phyloP scores from a whole-genome alignment of 2,797 vertebrate species.

The Darevskia nairensis region DNA sequence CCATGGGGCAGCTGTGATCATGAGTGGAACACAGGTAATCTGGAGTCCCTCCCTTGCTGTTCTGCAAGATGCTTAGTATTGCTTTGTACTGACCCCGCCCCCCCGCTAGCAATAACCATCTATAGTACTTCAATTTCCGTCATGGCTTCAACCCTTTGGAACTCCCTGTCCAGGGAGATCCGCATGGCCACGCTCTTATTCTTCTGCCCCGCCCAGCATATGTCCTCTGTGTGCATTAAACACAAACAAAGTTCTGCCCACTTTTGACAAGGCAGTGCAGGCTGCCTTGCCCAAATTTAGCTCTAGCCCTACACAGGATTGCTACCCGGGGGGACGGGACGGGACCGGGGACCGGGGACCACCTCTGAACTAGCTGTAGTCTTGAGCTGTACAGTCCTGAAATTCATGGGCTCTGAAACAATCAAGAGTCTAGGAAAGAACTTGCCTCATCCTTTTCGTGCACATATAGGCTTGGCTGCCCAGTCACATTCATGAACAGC shows the following conservation, averaged over 20 bases:
- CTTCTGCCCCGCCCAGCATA: background rate
- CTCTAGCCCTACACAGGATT: background rate
- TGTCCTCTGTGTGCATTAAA: background rate
- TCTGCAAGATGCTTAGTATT: background rate
- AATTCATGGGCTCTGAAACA: background rate
- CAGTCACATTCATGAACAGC: background rate
- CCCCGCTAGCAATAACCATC: background rate
- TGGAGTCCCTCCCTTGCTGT: background rate
- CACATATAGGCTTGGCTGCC: constrained; percentile 10
- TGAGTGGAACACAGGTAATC: constrained; percentile 93
- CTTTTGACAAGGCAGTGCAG: background rate
- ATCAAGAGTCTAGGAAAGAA: fast-evolving
- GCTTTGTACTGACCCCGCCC: background rate
- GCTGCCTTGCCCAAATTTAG: background rate
- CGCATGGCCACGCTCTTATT: background rate
- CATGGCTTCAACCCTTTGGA: background rate
- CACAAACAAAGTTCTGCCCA: background rate
- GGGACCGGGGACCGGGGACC: no score
- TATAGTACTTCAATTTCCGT: background rate
- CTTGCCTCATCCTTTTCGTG: fast-evolving
- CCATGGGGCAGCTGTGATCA: constrained; percentile 96
- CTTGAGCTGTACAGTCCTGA: background rate
- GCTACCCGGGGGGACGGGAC: background rate
- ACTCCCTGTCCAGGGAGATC: background rate
- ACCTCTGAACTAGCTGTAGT: background rate